phyloP scores from a whole-genome alignment of 2,113 vertebrate species.

The Cyprinodon brontotheroides region DNA sequence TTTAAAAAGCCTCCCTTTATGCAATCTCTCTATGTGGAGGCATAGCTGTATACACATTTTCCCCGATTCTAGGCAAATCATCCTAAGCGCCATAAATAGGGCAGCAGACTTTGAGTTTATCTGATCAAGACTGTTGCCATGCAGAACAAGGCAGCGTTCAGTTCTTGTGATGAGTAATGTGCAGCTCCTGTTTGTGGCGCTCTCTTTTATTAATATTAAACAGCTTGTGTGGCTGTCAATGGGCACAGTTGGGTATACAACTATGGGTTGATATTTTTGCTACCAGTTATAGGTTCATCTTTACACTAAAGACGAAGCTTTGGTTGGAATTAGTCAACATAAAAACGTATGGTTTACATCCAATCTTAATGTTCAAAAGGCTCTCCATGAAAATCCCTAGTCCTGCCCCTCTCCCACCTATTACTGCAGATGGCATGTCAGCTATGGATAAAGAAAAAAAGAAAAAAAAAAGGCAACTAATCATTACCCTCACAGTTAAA shows the following conservation, averaged over 20 bases:
- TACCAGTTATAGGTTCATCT: conserved; percentile 6
- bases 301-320: neutral
- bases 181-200: conserved; percentile 63
- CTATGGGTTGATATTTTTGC: conserved; percentile 18
- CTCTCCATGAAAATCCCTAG: neutral
- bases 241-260: conserved; percentile 46
- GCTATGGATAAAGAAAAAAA: neutral
- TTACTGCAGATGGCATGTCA: neutral
- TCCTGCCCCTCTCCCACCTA: neutral
- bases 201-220: conserved; percentile 70
- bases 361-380: too few relatives aligned
- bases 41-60: neutral
- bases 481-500: neutral
- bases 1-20: neutral
- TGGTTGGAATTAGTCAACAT: neutral
- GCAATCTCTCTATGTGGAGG: neutral
- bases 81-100: conserved; percentile 11
- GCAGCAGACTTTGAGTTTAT: conserved; percentile 37
- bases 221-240: conserved; percentile 45
- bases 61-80: neutral
- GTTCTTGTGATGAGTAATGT: conserved; percentile 58
- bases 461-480: neutral
- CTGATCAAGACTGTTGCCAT: conserved; percentile 65
- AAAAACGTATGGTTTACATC: too few relatives aligned
- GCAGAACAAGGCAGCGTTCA: conserved; percentile 56